Base-by-base conservation (phyloP, 2,888 invertebrate species). In the Cheilosia soror region DNA sequence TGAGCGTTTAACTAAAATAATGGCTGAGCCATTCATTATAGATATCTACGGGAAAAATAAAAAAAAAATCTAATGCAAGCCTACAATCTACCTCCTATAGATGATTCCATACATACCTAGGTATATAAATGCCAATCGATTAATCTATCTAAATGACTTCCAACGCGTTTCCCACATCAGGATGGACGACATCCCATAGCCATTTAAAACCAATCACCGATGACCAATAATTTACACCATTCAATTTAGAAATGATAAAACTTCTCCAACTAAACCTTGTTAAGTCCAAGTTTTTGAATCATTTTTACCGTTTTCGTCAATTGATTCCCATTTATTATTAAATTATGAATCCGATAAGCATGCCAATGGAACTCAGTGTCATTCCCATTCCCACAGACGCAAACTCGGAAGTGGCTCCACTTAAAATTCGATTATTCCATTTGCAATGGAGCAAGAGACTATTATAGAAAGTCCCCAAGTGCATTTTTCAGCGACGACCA, bases 361-460 rank as follows among this genome's bases (percentile, higher is more conserved):
- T 20, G 65, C 27, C 63, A 68, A 47, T 58, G 58, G 60, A 51
- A 33, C 31, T 25, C 33, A 66, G 29, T 31, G 31, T 40, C 49
- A 69, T 53, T 65, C 25, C 49, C 42, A 76, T 57, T 81, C 58
- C 25, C 55, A 83, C 27, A 51, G 51, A 51, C 2, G 72, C 76
- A 55, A 81, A 81, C 37, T 85, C 68, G 68, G 57, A 85, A 85
- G 85, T 85, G 76, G 72, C 58, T 81, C 85, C 85, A 85, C 85
- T 85, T 81, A 85, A 68, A 85, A 81, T 81, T 85, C 85, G 85
- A 81, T 85, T 81, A 85, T 76, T 71, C 68, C 76, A 68, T 49
- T 68, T 68, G 68, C 78, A 79, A 68, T 47, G 76, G 33, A 47
- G 37, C 58, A 49, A 11, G 11, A 60, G 47, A 49, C 31, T 40